Conservation (phyloP, 2,888 invertebrate genomes). For the Ganaspis brasiliensis region DNA sequence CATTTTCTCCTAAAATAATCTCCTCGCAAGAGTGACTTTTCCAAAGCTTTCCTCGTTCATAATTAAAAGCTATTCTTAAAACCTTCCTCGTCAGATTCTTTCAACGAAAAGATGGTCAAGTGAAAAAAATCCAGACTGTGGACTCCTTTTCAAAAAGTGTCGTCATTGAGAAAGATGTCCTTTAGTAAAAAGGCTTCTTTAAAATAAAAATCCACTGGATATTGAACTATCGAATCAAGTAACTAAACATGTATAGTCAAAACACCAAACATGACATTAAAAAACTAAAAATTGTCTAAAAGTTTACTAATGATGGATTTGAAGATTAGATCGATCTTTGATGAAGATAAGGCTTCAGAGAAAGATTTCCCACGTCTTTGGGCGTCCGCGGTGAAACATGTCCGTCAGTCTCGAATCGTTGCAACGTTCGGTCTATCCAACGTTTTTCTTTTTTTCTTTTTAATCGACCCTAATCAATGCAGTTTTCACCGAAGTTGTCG, state of each 20-base stretch:
- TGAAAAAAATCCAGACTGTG: too few relatives aligned
- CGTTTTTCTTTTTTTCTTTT: too few relatives aligned
- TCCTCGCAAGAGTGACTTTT: too few relatives aligned
- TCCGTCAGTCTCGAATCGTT: conserved; percentile 41
- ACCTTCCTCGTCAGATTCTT: too few relatives aligned
- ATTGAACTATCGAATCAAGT: conserved; percentile 14
- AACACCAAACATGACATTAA: conserved; percentile 23
- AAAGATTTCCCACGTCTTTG: conserved; percentile 11
- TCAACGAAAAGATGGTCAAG: too few relatives aligned
- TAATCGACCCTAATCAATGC: conserved; percentile 25
- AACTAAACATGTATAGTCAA: conserved; percentile 26
- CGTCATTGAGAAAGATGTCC: too few relatives aligned
- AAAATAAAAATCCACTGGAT: too few relatives aligned
- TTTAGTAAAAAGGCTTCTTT: too few relatives aligned
- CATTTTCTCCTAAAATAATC: too few relatives aligned
- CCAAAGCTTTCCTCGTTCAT: too few relatives aligned
- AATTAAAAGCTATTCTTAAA: too few relatives aligned
- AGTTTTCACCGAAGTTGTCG: conserved; percentile 33
- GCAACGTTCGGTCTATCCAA: conserved; percentile 11
- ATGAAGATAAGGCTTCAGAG: conserved; percentile 27
- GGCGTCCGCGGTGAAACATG: conserved; percentile 43
- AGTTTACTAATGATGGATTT: conserved; percentile 26
- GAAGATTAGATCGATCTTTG: conserved; percentile 3
- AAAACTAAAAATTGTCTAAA: conserved; percentile 41
- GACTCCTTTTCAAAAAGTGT: too few relatives aligned